Percentiles rank a stretch among this genome's conserved stretches.
phyloP scores from a whole-genome alignment of 2,797 vertebrate genomes.

The Acanthurus lineatus region DNA sequence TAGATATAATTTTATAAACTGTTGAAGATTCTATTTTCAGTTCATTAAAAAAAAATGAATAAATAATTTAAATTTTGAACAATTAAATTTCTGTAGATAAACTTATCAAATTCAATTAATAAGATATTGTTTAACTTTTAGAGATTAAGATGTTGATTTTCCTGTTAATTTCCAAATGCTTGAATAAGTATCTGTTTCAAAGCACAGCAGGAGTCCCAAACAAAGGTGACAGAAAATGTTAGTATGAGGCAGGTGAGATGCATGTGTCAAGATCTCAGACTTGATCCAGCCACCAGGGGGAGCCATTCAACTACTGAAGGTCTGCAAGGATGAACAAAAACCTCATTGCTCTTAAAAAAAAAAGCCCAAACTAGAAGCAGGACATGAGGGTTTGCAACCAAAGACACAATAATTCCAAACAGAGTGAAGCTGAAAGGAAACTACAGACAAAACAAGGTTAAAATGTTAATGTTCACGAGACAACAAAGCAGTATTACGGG shows the following conservation, averaged over 20 bases:
- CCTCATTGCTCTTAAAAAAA: not conserved
- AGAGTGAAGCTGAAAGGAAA: not conserved
- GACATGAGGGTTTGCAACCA: not conserved
- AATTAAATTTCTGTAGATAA: too few species aligned
- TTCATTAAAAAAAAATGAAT: too few species aligned
- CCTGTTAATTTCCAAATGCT: not conserved
- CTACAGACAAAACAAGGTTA: not conserved
- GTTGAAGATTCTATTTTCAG: too few species aligned
- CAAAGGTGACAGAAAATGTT: constrained; percentile 23
- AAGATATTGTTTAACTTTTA: not conserved
- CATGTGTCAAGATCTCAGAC: not conserved
- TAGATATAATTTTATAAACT: too few species aligned
- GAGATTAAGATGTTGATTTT: not conserved
- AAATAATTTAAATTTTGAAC: too few species aligned
- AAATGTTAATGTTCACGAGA: not conserved
- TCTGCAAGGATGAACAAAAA: not conserved
- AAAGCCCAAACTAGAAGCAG: not conserved
- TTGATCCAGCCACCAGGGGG: not conserved
- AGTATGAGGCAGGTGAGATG: constrained; percentile 40
- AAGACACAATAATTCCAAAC: too few species aligned
- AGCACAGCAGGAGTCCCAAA: not conserved
- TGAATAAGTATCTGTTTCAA: not conserved
- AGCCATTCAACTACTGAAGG: not conserved
- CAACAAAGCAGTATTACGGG: not conserved
- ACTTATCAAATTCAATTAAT: not conserved